Percentiles rank a stretch among this genome's conserved stretches.
Conservation (phyloP, 2,888 invertebrate species). For the Zaprionus bogoriensis region DNA sequence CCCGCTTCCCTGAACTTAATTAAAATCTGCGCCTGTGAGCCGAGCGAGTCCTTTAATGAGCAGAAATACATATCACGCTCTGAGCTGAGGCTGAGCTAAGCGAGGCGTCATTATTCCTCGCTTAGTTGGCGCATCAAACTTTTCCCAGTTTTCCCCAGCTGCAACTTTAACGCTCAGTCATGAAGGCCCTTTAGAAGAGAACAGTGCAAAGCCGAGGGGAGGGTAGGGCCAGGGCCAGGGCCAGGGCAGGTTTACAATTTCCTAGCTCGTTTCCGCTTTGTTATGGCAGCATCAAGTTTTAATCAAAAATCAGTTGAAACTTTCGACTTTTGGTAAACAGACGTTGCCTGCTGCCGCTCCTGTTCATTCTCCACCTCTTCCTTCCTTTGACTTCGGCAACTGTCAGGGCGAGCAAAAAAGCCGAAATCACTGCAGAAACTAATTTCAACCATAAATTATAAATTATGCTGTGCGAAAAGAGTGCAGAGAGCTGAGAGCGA, state of each 20-base stretch:
- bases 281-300: slow-evolving; percentile 41
- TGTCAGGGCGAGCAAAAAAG: not conserved
- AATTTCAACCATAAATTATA: slow-evolving; percentile 61
- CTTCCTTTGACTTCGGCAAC: not conserved
- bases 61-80: slow-evolving; percentile 11
- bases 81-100: not conserved
- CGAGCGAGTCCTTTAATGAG: slow-evolving; percentile 4
- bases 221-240: not conserved
- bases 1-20: slow-evolving; percentile 50
- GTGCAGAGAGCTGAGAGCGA: not conserved
- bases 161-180: slow-evolving; percentile 48
- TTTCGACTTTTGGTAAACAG: slow-evolving; percentile 31
- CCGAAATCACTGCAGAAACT: slow-evolving; percentile 24
- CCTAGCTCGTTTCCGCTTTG: slow-evolving; percentile 2
- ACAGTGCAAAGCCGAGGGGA: not conserved
- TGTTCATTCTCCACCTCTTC: not conserved
- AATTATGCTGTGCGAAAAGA: slow-evolving; percentile 30
- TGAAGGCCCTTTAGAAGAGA: not conserved
- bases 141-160: slow-evolving; percentile 15
- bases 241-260: slow-evolving; percentile 7
- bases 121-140: slow-evolving; percentile 14
- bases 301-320: slow-evolving; percentile 68
- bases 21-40: slow-evolving; percentile 37
- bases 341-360: not conserved
- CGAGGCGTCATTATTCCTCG: slow-evolving; percentile 20